These are phyloP conservation scores for Dascillus cervinus DNA, from an alignment of 2,888 invertebrate species.

Conservation along the genomic window DNA sequence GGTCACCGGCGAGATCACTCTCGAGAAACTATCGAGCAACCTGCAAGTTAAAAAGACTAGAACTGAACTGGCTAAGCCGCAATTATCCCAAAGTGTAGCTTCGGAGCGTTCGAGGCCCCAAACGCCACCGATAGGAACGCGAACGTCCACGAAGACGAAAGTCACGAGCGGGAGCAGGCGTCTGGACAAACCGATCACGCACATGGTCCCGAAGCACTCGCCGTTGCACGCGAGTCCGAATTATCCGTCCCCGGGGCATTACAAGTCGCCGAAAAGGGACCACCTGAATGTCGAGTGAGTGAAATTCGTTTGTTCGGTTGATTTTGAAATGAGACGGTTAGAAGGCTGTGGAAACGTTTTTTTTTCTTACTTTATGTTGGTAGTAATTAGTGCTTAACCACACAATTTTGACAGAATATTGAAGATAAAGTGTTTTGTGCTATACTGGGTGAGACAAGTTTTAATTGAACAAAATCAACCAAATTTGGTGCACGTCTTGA, in stretches of 20 bases:
- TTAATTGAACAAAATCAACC: too few relatives aligned
- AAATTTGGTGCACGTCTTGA: too few relatives aligned
- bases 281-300: conserved; percentile 35
- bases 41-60: conserved; percentile 90
- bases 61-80: conserved; percentile 44
- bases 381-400: too few relatives aligned
- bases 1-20: conserved; percentile 84
- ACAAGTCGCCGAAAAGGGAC: conserved; percentile 39
- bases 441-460: too few relatives aligned
- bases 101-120: conserved; percentile 20
- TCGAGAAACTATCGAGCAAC: conserved; percentile 86
- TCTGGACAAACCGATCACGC: conserved; percentile 38
- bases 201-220: conserved; percentile 50
- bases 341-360: too few relatives aligned
- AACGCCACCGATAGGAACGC: conserved; percentile 36
- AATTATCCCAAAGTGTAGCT: conserved; percentile 25
- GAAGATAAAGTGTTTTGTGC: too few relatives aligned
- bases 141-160: conserved; percentile 39
- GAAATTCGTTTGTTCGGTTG: too few relatives aligned
- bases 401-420: too few relatives aligned
- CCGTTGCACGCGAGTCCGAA: conserved; percentile 53
- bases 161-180: conserved; percentile 36
- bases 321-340: too few relatives aligned
- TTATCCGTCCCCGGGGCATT: conserved; percentile 35
- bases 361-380: too few relatives aligned